Evolutionary conservation across 2,888 invertebrate species (phyloP).

Genomic region (Cryptocephalus moraei): DNA sequence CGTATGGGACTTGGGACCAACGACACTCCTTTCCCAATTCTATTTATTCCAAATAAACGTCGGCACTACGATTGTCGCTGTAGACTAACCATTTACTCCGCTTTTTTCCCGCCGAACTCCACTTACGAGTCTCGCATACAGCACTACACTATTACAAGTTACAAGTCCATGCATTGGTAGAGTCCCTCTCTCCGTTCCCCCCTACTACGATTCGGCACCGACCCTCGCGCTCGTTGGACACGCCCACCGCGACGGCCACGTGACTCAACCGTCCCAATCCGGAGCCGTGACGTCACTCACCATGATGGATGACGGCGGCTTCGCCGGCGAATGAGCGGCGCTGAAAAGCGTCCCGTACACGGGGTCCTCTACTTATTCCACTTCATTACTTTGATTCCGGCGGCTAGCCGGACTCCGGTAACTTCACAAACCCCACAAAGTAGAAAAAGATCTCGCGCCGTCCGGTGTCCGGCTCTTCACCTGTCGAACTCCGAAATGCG

Average conservation of each 20-base stretch:
- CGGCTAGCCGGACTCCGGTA: constrained; percentile 19
- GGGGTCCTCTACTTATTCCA: constrained; percentile 8
- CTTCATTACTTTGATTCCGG: constrained; percentile 6
- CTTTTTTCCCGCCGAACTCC: too few relatives aligned
- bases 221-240: constrained; percentile 44
- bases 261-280: constrained; percentile 46
- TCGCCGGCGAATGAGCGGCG: constrained; percentile 21
- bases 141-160: too few relatives aligned
- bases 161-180: constrained; percentile 28
- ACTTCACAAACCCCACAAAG: too few relatives aligned
- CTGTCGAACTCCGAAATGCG: constrained; percentile 12
- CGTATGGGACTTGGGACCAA: too few relatives aligned
- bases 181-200: constrained; percentile 34
- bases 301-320: constrained; percentile 48
- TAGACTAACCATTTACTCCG: too few relatives aligned
- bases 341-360: constrained; percentile 19
- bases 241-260: constrained; percentile 54
- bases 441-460: too few relatives aligned
- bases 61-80: too few relatives aligned
- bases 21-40: too few relatives aligned
- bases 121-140: too few relatives aligned
- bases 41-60: too few relatives aligned
- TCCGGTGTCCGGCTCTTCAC: too few relatives aligned
- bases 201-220: constrained; percentile 26
- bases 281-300: constrained; percentile 40